Evolutionary conservation across 2,797 vertebrate genomes (phyloP).

Genomic region (Phaenicophaeus curvirostris): DNA sequence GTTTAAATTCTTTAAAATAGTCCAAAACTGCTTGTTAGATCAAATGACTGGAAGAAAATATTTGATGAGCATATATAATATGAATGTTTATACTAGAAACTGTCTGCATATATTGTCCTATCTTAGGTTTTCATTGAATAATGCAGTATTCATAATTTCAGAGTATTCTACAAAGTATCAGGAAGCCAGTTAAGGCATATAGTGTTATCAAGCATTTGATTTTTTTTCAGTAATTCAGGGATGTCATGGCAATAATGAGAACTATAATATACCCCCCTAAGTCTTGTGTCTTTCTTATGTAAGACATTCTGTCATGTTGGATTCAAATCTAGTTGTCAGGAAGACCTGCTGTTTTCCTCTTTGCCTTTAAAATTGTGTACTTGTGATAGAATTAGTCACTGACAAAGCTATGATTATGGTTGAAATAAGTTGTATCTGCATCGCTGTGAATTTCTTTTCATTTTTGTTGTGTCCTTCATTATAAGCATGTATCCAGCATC

Average conservation of each 20-base stretch:
- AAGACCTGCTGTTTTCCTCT: slow-evolving; percentile 56
- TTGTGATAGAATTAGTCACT: slow-evolving; percentile 70
- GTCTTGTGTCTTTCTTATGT: slow-evolving; percentile 32
- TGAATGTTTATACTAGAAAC: not conserved
- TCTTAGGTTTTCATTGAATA: not conserved
- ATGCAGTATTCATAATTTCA: not conserved
- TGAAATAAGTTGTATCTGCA: slow-evolving; percentile 39
- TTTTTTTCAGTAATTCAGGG: not conserved
- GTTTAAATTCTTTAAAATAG: not conserved
- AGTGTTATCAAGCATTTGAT: not conserved
- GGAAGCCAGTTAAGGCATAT: not conserved
- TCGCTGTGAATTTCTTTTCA: slow-evolving; percentile 47
- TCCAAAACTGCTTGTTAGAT: not conserved
- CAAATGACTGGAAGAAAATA: not conserved
- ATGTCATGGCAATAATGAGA: not conserved
- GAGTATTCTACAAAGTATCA: not conserved
- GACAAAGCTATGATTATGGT: slow-evolving; percentile 74
- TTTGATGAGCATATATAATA: not conserved
- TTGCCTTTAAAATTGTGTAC: slow-evolving; percentile 34
- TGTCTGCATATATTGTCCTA: not conserved
- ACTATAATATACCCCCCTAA: not conserved
- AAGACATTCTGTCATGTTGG: slow-evolving; percentile 31
- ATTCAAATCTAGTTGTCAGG: slow-evolving; percentile 48
- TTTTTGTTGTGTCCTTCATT: slow-evolving; percentile 50
- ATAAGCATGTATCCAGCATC: not conserved